A percentile compares a stretch with the other conserved stretches of the same genome.
Evolutionary conservation across 2,113 vertebrate species (phyloP).

Genomic region (Rhinichthys klamathensis): DNA sequence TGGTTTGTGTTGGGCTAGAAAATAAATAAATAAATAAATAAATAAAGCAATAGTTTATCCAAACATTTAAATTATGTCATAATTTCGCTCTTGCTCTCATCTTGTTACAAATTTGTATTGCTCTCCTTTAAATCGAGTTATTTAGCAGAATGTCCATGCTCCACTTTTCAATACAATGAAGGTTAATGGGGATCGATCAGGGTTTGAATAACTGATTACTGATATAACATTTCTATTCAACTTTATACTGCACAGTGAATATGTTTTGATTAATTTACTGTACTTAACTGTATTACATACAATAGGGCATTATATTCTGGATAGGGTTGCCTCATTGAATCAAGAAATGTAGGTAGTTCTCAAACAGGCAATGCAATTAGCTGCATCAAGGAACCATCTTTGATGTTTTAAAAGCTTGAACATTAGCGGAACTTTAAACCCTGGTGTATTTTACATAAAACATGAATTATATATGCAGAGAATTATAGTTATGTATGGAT

Average conservation of each 20-base stretch:
- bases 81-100: background rate
- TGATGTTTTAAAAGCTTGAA: background rate
- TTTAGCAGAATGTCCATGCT: background rate
- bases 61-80: background rate
- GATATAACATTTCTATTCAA: background rate
- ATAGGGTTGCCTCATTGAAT: background rate
- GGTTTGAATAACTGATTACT: background rate
- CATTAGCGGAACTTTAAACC: background rate
- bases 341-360: background rate
- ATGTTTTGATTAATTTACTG: background rate
- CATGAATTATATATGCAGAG: background rate
- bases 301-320: background rate
- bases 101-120: background rate
- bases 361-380: background rate
- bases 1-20: background rate
- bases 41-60: background rate
- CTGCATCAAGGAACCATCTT: background rate
- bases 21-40: background rate
- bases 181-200: background rate
- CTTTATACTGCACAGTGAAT: background rate
- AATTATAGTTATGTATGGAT: background rate
- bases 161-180: background rate
- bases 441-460: background rate
- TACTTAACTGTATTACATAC: background rate
- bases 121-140: background rate